Evolutionary conservation across 1,140 invertebrate genomes (phyloP).

Genomic region (Triops cancriformis): DNA sequence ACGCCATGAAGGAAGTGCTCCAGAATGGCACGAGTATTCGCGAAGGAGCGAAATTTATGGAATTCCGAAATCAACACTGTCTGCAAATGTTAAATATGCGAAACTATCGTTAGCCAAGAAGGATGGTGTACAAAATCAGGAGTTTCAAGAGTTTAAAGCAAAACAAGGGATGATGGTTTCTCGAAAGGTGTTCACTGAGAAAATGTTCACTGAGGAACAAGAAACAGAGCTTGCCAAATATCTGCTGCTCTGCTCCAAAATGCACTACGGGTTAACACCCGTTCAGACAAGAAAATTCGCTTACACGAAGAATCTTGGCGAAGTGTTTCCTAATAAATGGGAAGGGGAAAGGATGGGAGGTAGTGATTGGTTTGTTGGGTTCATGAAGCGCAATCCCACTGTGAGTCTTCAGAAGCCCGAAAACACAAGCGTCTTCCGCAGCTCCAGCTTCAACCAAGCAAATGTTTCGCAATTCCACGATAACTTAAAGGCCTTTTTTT

Average conservation of each 20-base stretch:
- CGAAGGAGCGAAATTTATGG: not conserved
- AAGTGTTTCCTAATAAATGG: constrained; percentile 33
- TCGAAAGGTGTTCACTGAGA: not conserved
- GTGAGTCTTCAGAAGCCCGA: constrained; percentile 40
- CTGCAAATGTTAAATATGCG: not conserved
- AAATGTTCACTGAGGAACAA: not conserved
- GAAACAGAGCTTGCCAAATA: constrained; percentile 12
- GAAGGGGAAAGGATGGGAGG: constrained; percentile 35
- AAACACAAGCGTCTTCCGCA: constrained; percentile 38
- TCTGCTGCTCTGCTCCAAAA: not conserved
- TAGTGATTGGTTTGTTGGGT: constrained; percentile 39
- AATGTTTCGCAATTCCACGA: no score
- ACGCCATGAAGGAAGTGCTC: no score
- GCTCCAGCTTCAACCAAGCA: no score
- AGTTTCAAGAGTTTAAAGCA: not conserved
- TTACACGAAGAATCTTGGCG: not conserved
- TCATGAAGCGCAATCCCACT: constrained; percentile 38
- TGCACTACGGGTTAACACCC: not conserved
- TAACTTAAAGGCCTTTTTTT: constrained; percentile 36
- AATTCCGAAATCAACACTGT: not conserved
- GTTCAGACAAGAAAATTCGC: not conserved
- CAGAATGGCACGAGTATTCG: no score
- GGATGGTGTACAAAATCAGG: not conserved
- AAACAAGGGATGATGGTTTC: not conserved
- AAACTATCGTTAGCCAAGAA: not conserved